phyloP scores from a whole-genome alignment of 2,888 invertebrate species.

The Drosophila heteroneura region DNA sequence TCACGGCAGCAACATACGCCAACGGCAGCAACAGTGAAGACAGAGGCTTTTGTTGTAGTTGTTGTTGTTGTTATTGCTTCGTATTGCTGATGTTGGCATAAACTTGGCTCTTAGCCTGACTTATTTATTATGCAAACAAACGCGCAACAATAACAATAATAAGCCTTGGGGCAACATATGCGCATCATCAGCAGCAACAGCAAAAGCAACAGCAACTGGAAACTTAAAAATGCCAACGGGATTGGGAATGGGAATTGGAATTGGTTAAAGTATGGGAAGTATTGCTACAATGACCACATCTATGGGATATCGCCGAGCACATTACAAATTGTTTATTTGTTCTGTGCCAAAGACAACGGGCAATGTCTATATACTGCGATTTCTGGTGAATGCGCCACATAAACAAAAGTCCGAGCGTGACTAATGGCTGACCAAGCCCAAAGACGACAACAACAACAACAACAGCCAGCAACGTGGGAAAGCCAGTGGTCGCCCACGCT shows the following conservation, averaged over 20 bases:
- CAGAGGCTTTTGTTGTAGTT: not conserved
- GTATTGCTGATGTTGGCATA: slow-evolving; percentile 50
- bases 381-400: slow-evolving; percentile 35
- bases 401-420: slow-evolving; percentile 57
- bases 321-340: slow-evolving; percentile 55
- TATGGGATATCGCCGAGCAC: slow-evolving; percentile 32
- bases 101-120: slow-evolving; percentile 44
- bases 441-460: slow-evolving; percentile 30
- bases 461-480: slow-evolving; percentile 49
- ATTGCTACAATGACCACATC: slow-evolving; percentile 23
- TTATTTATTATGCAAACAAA: slow-evolving; percentile 61
- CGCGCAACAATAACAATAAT: slow-evolving; percentile 24
- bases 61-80: not conserved
- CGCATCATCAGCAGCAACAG: slow-evolving; percentile 40
- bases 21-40: not conserved
- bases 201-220: slow-evolving; percentile 22
- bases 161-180: slow-evolving; percentile 40
- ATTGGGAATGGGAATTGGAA: slow-evolving; percentile 11
- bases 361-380: slow-evolving; percentile 37
- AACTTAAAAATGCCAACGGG: slow-evolving; percentile 27
- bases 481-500: slow-evolving; percentile 54
- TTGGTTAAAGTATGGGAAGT: slow-evolving; percentile 7
- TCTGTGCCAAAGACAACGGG: slow-evolving; percentile 42
- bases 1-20: slow-evolving; percentile 26
- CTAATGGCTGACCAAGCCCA: slow-evolving; percentile 67